Percentiles rank a stretch among this genome's conserved stretches.
Evolutionary conservation across 37 sponge, comb jelly and placozoan species (phyloP).

Genomic region (Geodia barretti): DNA sequence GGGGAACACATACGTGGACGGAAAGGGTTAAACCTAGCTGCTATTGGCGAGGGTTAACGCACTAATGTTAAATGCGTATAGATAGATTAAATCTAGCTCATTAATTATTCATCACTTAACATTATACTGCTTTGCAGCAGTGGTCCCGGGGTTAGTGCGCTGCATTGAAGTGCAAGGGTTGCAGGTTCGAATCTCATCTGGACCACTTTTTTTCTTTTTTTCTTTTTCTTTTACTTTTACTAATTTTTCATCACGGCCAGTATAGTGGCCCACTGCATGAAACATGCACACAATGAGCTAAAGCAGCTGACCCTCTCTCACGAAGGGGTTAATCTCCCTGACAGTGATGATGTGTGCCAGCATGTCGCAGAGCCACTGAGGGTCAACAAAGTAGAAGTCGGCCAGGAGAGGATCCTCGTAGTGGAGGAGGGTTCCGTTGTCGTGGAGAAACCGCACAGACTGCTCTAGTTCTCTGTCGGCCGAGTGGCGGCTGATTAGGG

Average conservation of each 20-base stretch:
- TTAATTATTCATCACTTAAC: no score
- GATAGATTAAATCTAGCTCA: no score
- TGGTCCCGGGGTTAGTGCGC: no score
- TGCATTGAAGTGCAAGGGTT: no score
- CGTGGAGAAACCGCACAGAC: conserved; percentile 84
- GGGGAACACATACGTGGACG: not conserved
- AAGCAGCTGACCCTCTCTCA: conserved; percentile 53
- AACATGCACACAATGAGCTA: not conserved
- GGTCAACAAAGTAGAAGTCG: conserved; percentile 90
- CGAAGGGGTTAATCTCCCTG: conserved; percentile 72
- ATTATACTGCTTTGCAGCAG: no score
- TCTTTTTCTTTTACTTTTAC: no score
- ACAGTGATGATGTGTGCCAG: conserved; percentile 85
- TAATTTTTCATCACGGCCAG: no score
- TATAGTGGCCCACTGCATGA: no score
- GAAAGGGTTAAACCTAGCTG: not conserved
- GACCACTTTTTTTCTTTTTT: no score
- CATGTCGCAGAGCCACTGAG: conserved; percentile 92
- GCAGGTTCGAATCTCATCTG: no score
- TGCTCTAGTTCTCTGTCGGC: conserved; percentile 80
- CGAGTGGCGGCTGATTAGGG: conserved; percentile 48
- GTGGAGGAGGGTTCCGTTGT: conserved; percentile 86
- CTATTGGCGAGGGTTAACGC: no score
- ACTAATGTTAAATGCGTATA: no score
- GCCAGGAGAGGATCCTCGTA: conserved; percentile 81